Conservation (phyloP, 2,888 invertebrate species). For the Macrosiphum euphorbiae region DNA sequence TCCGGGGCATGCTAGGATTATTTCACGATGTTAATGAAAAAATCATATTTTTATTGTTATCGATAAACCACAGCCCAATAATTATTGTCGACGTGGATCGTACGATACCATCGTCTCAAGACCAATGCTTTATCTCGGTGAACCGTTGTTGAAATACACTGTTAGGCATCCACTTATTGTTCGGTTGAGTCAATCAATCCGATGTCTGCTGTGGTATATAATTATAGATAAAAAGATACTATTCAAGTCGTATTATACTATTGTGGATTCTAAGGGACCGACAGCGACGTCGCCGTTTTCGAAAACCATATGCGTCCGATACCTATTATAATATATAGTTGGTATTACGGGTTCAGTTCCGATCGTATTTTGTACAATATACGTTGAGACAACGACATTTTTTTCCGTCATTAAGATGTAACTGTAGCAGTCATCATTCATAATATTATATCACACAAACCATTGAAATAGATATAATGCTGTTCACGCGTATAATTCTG, state of each 20-base stretch:
- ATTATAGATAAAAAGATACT: background rate
- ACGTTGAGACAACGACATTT: background rate
- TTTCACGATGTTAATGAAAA: background rate
- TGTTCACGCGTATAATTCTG: background rate
- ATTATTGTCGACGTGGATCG: background rate
- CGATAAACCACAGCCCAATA: background rate
- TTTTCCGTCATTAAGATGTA: background rate
- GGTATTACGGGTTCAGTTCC: background rate
- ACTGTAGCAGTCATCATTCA: background rate
- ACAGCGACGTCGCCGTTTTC: background rate
- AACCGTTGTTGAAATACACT: background rate
- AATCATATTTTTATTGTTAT: background rate
- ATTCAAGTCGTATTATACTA: background rate
- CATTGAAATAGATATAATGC: background rate
- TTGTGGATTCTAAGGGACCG: background rate
- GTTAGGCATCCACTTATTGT: background rate
- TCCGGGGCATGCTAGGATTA: background rate
- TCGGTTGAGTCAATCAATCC: background rate
- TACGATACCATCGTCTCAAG: background rate
- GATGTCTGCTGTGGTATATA: background rate
- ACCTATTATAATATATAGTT: background rate
- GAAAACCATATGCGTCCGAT: too few relatives aligned
- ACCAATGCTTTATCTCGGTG: background rate
- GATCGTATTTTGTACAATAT: background rate
- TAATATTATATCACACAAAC: background rate